Evolutionary conservation across 2,888 invertebrate genomes (phyloP).

Genomic region (Spisula solida): DNA sequence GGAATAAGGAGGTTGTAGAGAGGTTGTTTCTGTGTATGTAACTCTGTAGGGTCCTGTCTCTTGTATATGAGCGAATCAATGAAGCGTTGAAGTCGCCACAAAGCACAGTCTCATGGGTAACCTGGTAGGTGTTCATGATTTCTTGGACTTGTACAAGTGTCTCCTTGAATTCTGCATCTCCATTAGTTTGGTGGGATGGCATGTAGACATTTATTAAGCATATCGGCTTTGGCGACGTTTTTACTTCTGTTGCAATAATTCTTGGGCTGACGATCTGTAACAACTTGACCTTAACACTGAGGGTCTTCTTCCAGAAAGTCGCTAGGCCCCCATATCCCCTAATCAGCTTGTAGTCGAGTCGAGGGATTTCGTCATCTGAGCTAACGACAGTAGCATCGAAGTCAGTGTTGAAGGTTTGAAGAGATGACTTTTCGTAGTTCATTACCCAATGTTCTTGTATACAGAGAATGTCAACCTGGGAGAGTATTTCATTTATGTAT

Average conservation of each 20-base stretch:
- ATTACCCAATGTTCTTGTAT: constrained; percentile 3
- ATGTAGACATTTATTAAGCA: background rate
- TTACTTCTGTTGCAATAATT: background rate
- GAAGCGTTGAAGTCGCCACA: constrained; percentile 12
- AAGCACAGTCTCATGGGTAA: background rate
- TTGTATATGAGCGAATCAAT: background rate
- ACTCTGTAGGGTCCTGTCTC: background rate
- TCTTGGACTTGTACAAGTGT: background rate
- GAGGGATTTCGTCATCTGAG: background rate
- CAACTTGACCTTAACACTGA: background rate
- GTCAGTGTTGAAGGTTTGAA: background rate
- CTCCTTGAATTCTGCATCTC: constrained; percentile 1
- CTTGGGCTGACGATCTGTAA: background rate
- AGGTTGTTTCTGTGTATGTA: background rate
- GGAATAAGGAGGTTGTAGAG: background rate
- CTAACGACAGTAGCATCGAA: background rate
- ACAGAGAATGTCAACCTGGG: background rate
- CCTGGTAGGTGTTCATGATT: background rate
- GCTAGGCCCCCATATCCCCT: background rate
- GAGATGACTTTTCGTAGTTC: background rate
- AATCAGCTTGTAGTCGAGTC: background rate
- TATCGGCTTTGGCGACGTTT: background rate
- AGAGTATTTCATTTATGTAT: background rate
- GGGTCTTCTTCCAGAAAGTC: background rate
- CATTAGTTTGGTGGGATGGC: background rate